A percentile compares a stretch with the other conserved stretches of the same genome.
phyloP scores from a whole-genome alignment of 2,797 vertebrate genomes.

The Cercopithecus mitis region DNA sequence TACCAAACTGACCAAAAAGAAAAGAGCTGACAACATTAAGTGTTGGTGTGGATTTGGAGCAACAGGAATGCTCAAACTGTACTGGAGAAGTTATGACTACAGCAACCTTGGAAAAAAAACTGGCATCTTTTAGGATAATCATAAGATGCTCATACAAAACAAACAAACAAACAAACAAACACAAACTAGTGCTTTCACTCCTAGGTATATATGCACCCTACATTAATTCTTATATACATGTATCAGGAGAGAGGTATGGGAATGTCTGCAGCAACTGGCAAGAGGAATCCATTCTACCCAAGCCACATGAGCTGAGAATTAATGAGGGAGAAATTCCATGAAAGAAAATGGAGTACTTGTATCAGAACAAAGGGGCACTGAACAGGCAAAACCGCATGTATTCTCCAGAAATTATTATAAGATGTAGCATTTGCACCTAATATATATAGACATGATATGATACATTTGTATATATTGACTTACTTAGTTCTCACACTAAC shows the following conservation, averaged over 20 bases:
- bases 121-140: not conserved
- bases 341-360: not conserved
- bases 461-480: not conserved
- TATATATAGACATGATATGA: not conserved
- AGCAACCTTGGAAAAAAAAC: not conserved
- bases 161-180: too few relatives aligned
- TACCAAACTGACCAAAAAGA: not conserved
- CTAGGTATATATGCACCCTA: rapidly evolving
- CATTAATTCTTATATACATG: rapidly evolving
- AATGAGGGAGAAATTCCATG: not conserved
- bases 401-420: not conserved
- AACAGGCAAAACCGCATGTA: not conserved
- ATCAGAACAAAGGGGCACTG: not conserved
- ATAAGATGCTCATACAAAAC: not conserved
- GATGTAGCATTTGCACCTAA: not conserved
- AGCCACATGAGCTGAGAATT: not conserved
- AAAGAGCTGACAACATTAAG: not conserved
- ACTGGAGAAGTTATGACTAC: rapidly evolving
- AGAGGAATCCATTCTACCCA: not conserved
- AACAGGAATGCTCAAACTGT: rapidly evolving
- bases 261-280: not conserved
- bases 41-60: not conserved
- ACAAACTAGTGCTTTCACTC: not conserved
- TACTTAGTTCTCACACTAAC: not conserved
- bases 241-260: not conserved